Base-by-base conservation (phyloP, 92 coral and sea anemone genomes). In the Plumapathes pennacea region DNA sequence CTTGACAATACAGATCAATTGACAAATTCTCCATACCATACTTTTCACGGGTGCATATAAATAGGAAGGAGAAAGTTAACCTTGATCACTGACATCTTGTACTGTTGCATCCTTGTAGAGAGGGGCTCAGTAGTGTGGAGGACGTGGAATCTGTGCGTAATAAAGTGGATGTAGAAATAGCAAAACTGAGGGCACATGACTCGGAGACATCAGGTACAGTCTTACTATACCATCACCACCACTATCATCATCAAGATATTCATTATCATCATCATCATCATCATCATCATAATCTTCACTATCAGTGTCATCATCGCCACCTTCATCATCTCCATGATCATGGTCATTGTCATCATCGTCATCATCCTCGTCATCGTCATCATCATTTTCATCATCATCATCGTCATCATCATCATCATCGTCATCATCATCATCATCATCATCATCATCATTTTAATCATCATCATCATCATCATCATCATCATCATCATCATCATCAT, bases 161-260 rank as follows among this genome's bases (percentile, higher is more conserved):
- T 30, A 89, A 89, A 83, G 96, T 91, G 31, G 85, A 82, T 57
- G 75, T 83, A 49, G 97, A 91, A 61, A 88, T 91, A 33, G 86
- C 85, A 32, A 84, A 78, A 61, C 80, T 91, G 40, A 67, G 97
- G 37, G 92, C 96, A 21, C 97, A 82, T 80, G 97, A 91, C 59
- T 91, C 96, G 5, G 97, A 88, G 51, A 69, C 85, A 21, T 74
- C 97, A 77, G 97, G 97, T 90, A 57, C 20, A 54, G 12, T 13
- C n/a, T n/a, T n/a, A n/a, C n/a, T n/a, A n/a, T n/a, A 36, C 41
- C 41, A n/a, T 9, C 41, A 36, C 41, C 41, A 36, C 41, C 41
- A n/a, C 10, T n/a, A 36, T n/a, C 41, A 36, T n/a, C 41, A n/a
- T 9, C 41, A 36, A 9, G 10, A 36, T n/a, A 9, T 9, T n/a